Evolutionary conservation across 2,797 vertebrate species (phyloP).

Genomic region (Mustela erminea): DNA sequence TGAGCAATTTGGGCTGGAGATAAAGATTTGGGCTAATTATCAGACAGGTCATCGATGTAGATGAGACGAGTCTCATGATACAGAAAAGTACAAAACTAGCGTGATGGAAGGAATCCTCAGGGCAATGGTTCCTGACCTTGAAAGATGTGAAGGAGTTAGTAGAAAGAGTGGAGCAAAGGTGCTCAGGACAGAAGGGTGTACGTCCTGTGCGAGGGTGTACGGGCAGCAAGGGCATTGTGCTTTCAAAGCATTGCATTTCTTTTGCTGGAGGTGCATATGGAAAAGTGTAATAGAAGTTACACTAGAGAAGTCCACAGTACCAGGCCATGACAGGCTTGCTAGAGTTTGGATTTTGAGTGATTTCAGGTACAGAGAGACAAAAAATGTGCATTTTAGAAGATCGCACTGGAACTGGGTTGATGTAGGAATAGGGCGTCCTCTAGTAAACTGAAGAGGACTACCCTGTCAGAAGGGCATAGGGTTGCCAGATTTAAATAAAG

Average conservation of each 20-base stretch:
- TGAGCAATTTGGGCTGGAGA: background rate
- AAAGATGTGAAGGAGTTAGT: background rate
- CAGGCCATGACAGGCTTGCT: background rate
- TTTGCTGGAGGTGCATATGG: background rate
- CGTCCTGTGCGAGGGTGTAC: background rate
- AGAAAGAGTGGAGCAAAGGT: background rate
- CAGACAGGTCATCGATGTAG: background rate
- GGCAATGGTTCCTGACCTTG: background rate
- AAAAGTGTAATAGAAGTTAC: background rate
- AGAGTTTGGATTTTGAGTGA: background rate
- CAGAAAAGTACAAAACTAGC: background rate
- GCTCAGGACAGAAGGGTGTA: background rate
- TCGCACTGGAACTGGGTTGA: background rate
- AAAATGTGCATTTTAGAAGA: background rate
- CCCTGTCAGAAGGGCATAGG: background rate
- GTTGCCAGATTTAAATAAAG: background rate
- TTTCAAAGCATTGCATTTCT: background rate
- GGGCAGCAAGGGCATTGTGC: background rate
- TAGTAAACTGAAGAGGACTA: background rate
- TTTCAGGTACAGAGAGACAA: background rate
- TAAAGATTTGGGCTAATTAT: background rate
- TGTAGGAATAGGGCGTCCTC: background rate
- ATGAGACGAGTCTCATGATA: background rate
- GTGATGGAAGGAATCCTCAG: background rate
- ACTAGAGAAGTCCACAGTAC: background rate